A percentile compares a stretch with the other conserved stretches of the same genome.
These are phyloP conservation scores for Salarias fasciatus DNA, from an alignment of 2,797 vertebrate genomes.

Conservation along the genomic window DNA sequence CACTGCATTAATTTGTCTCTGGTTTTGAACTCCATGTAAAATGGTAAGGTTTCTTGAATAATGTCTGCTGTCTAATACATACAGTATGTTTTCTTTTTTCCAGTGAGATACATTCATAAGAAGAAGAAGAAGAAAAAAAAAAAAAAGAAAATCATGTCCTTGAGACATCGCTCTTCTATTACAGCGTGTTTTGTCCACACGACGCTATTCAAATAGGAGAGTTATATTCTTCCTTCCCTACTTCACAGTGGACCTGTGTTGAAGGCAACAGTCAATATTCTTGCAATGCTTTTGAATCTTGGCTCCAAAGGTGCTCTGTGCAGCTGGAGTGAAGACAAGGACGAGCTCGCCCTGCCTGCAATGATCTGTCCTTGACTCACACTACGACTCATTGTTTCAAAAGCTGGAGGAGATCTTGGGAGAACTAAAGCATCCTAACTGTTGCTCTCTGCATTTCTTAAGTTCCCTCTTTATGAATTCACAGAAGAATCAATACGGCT, in stretches of 20 bases:
- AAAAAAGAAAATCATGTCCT: constrained; percentile 43
- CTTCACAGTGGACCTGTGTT: constrained; percentile 30
- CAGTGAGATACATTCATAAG: constrained; percentile 26
- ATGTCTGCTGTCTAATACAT: constrained; percentile 16
- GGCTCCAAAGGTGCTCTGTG: constrained; percentile 38
- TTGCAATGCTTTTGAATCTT: constrained; percentile 60
- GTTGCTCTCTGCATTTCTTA: constrained; percentile 28
- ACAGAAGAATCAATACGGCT: constrained; percentile 21
- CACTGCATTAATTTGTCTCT: background rate
- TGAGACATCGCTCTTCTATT: constrained; percentile 49
- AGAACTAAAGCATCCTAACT: constrained; percentile 35
- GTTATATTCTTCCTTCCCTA: constrained; percentile 48
- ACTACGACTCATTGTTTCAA: constrained; percentile 55
- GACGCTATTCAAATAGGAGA: constrained; percentile 44
- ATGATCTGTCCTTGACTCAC: constrained; percentile 61
- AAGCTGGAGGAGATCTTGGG: constrained; percentile 29
- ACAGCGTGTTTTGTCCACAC: constrained; percentile 42
- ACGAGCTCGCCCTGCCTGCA: constrained; percentile 24
- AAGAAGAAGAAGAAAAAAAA: constrained; percentile 6
- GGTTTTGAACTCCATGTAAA: constrained; percentile 3
- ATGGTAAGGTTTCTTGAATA: constrained; percentile 11
- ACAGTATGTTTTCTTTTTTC: constrained; percentile 19
- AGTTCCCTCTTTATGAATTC: constrained; percentile 31
- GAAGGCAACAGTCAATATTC: constrained; percentile 53
- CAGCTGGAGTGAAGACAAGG: constrained; percentile 46